Conservation (phyloP, 2,113 vertebrate genomes). For the Haplochromis burtoni region DNA sequence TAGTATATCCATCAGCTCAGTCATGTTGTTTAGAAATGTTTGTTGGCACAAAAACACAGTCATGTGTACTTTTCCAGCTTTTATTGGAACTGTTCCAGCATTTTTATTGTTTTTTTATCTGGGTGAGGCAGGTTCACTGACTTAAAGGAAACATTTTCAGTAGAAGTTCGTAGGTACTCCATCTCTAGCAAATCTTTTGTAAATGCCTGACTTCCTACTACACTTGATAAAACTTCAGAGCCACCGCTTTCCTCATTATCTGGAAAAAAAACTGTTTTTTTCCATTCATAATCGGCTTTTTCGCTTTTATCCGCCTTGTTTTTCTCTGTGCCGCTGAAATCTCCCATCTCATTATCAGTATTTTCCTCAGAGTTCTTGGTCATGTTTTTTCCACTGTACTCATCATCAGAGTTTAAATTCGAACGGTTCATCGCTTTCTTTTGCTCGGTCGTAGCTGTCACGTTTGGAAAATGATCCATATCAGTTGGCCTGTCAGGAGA, state of each 20-base stretch:
- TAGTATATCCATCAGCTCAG: background rate
- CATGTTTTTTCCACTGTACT: background rate
- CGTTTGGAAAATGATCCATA: background rate
- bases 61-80: background rate
- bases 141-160: constrained; percentile 28
- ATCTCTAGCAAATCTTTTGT: constrained; percentile 1
- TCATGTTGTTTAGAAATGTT: background rate
- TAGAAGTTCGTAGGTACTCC: constrained; percentile 23
- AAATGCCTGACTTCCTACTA: background rate
- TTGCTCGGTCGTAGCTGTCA: background rate
- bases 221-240: background rate
- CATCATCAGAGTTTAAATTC: background rate
- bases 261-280: background rate
- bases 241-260: background rate
- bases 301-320: background rate
- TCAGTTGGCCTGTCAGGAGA: background rate
- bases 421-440: background rate
- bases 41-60: background rate
- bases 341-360: background rate
- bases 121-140: background rate
- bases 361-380: background rate
- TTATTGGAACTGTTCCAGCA: background rate
- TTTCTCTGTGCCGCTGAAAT: background rate
- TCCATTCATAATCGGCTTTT: background rate
- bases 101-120: background rate